These are phyloP conservation scores for Bagarius yarrelli DNA, from an alignment of 2,113 vertebrate species.

Conservation along the genomic window DNA sequence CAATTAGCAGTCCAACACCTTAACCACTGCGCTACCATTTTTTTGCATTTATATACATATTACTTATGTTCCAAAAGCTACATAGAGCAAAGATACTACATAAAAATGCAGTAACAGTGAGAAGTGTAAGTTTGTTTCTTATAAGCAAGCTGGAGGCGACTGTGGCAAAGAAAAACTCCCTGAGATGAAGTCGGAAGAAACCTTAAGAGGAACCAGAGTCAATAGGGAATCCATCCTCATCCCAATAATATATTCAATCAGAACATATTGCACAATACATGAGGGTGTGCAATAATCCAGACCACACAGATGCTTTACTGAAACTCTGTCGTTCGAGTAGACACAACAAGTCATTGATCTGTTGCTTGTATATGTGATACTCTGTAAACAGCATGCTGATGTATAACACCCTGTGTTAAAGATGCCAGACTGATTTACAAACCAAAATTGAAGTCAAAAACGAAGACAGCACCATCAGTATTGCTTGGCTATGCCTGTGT, in stretches of 20 bases:
- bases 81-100: too few species aligned
- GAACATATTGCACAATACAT: neutral
- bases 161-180: too few species aligned
- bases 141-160: too few species aligned
- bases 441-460: slow-evolving; percentile 44
- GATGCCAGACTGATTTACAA: slow-evolving; percentile 21
- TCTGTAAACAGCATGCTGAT: slow-evolving; percentile 32
- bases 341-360: slow-evolving; percentile 19
- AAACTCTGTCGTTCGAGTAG: slow-evolving; percentile 31
- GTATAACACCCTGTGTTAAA: slow-evolving; percentile 5
- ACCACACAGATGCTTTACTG: slow-evolving; percentile 5
- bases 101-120: too few species aligned
- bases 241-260: neutral
- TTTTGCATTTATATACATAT: neutral
- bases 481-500: slow-evolving; percentile 49
- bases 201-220: too few species aligned
- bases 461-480: slow-evolving; percentile 42
- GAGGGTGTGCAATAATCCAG: neutral
- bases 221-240: too few species aligned
- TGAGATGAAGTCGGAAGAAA: too few species aligned
- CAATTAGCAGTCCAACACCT: too few species aligned
- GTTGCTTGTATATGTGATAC: slow-evolving; percentile 19
- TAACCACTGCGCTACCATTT: too few species aligned
- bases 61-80: neutral
- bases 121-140: too few species aligned